phyloP scores from a whole-genome alignment of 2,113 vertebrate species.

The Hypocryptadius cinnamomeus region DNA sequence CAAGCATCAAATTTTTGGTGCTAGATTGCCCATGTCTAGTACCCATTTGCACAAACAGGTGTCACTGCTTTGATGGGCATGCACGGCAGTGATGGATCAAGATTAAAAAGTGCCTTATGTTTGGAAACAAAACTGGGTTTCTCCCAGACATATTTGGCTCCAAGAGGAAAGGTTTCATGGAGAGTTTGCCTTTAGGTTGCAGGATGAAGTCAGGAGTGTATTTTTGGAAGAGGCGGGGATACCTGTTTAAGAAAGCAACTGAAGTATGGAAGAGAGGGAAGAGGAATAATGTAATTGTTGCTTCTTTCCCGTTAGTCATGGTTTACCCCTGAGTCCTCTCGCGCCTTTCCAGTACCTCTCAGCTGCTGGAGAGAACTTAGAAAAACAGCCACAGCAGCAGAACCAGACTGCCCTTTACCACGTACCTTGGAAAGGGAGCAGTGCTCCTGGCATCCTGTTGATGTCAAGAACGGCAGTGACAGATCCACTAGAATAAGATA shows the following conservation, averaged over 20 bases:
- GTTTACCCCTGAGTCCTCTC: not conserved
- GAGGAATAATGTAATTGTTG: not conserved
- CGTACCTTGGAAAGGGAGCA: rapidly evolving
- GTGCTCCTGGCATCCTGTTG: not conserved
- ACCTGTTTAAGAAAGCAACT: not conserved
- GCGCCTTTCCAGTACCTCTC: rapidly evolving
- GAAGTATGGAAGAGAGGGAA: not conserved
- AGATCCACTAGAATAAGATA: not conserved
- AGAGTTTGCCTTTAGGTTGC: not conserved
- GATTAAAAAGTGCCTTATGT: not conserved
- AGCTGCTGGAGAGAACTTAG: not conserved
- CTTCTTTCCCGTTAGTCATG: not conserved
- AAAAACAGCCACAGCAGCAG: not conserved
- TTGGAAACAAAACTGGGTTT: not conserved
- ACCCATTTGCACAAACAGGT: not conserved
- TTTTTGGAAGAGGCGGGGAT: not conserved
- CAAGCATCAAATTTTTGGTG: rapidly evolving
- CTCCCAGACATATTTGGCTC: not conserved
- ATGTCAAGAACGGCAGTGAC: not conserved
- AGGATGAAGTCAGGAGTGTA: not conserved
- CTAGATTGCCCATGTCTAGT: rapidly evolving
- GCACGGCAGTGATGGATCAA: too few species aligned
- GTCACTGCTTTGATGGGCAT: rapidly evolving
- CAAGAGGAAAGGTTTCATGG: not conserved
- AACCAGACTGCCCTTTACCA: not conserved